These are phyloP conservation scores for Drosophila nr. perissopoda DNA, from an alignment of 2,888 invertebrate species.

Conservation along the genomic window DNA sequence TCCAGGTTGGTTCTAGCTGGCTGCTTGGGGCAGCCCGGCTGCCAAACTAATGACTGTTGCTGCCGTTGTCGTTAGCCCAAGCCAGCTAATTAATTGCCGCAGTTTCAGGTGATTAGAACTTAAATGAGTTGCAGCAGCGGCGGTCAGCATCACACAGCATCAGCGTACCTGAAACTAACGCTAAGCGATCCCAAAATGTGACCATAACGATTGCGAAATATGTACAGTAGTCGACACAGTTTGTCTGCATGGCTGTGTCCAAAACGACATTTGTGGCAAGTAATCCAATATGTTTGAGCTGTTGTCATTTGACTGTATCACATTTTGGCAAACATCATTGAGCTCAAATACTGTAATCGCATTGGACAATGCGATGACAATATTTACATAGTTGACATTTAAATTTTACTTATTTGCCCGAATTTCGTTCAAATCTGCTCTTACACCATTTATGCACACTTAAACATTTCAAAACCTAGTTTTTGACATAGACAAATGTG, in stretches of 20 bases:
- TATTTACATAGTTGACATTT: slow-evolving; percentile 1
- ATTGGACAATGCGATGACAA: neutral
- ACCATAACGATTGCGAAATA: slow-evolving; percentile 50
- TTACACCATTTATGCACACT: neutral
- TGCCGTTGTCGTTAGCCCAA: slow-evolving; percentile 60
- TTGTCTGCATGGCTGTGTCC: slow-evolving; percentile 10
- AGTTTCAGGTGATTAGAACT: slow-evolving; percentile 79
- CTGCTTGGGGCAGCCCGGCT: slow-evolving; percentile 30
- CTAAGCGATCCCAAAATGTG: slow-evolving; percentile 27
- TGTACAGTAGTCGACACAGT: slow-evolving; percentile 23
- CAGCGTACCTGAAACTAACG: slow-evolving; percentile 14
- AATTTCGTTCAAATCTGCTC: neutral
- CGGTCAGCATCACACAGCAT: slow-evolving; percentile 16
- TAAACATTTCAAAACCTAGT: neutral
- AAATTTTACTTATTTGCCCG: neutral
- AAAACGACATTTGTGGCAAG: slow-evolving; percentile 20
- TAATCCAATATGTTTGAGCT: slow-evolving; percentile 36
- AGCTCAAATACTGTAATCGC: slow-evolving; percentile 6
- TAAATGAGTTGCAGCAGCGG: slow-evolving; percentile 70
- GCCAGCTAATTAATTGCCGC: slow-evolving; percentile 74
- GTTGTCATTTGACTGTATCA: slow-evolving; percentile 13
- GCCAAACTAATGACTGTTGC: slow-evolving; percentile 72
- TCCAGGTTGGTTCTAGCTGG: slow-evolving; percentile 3
- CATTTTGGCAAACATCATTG: slow-evolving; percentile 23
- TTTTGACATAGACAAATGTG: neutral